phyloP scores from a whole-genome alignment of 2,797 vertebrate genomes.

The Clamator glandarius region DNA sequence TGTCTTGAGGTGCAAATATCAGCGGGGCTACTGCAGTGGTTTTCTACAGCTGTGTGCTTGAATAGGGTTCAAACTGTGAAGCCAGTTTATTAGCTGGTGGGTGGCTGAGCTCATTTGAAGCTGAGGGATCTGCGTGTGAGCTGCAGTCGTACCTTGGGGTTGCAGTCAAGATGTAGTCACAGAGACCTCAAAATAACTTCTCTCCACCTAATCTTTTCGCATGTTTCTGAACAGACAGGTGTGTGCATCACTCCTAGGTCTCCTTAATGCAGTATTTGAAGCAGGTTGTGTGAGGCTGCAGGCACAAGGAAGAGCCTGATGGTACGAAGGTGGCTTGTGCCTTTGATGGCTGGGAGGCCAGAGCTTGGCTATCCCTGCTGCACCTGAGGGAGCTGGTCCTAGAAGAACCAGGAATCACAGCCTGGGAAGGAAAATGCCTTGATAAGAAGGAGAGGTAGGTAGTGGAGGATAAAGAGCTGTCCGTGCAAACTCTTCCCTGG shows the following conservation, averaged over 20 bases:
- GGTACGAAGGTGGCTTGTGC: background rate
- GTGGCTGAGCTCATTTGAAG: slow-evolving; percentile 54
- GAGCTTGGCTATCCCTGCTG: background rate
- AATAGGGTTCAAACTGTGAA: background rate
- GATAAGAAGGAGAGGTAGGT: background rate
- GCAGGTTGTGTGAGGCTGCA: background rate
- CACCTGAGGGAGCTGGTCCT: background rate
- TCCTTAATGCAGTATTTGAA: background rate
- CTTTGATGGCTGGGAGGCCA: background rate
- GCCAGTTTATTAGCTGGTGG: slow-evolving; percentile 23
- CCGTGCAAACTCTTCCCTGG: background rate
- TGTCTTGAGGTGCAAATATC: background rate
- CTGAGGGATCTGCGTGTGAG: background rate
- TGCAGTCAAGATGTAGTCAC: slow-evolving; percentile 46
- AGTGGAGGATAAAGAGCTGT: background rate
- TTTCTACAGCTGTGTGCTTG: slow-evolving; percentile 38
- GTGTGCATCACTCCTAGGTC: background rate
- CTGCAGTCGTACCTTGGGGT: slow-evolving; percentile 51
- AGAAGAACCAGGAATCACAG: background rate
- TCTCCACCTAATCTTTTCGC: slow-evolving; percentile 34
- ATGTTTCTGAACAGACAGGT: slow-evolving; percentile 39
- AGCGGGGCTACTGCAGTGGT: background rate
- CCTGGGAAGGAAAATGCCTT: background rate
- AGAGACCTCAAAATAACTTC: slow-evolving; percentile 50
- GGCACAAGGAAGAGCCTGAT: background rate